Base-by-base conservation (phyloP, 2,113 vertebrate genomes). In the Pygoscelis antarcticus region DNA sequence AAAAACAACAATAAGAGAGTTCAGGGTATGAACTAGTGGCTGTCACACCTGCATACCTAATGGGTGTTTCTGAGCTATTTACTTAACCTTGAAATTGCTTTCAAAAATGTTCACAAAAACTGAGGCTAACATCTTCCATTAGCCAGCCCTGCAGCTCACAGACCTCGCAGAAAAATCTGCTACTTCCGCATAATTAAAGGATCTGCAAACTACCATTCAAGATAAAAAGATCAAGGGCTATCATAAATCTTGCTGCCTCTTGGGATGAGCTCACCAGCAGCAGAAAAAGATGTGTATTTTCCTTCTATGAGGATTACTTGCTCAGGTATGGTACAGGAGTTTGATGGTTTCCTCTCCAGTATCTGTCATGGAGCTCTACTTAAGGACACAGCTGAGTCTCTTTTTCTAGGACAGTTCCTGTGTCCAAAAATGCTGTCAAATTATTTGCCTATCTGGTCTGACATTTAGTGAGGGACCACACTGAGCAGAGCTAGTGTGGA, bases 171-270 rank as follows among this genome's bases (percentile, higher is more conserved):
- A 88, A 86, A 74, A 60, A 29, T 10, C 42, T 74, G 52, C 29
- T 79, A 76, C 54, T 62, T 91, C 36, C 61, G 71, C 58, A 20
- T 87, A 96, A 95, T 95, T 93, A 97, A 94, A 97, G 93, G 94
- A 83, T 77, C 91, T 93, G 77, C 78, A 93, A 97, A 90, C 78
- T 82, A 88, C 81, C 10, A 89, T 58, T 77, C 68, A 83, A 95
- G 94, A 91, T 93, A 96, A 91, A 97, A 91, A 96, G 95, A 94
- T 87, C 93, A 93, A 94, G 66, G 74, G 62, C 74, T 85, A 52
- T 94, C 70, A 64, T 96, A 96, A 96, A 87, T 89, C 87, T 89
- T 87, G 34, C 26, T 96, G 46, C 42, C 22, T 69, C 38, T 19
- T 57, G 66, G 16, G 83, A 82, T 95, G 94, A 96, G 65, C 44